Base-by-base conservation (phyloP, 2,797 vertebrate genomes). In the Alca torda region DNA sequence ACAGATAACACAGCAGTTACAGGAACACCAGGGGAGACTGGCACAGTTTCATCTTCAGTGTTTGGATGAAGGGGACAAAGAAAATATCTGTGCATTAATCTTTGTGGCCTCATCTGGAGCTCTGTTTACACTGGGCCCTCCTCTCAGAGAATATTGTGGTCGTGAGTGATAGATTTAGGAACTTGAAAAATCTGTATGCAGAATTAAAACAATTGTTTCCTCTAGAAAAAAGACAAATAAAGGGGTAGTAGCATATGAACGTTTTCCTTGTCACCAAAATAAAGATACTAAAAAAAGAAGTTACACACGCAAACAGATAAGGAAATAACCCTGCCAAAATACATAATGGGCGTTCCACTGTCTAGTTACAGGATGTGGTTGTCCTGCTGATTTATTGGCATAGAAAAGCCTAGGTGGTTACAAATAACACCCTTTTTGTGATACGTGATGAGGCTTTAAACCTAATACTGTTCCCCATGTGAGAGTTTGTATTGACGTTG, bases 351-450 rank as follows among this genome's bases (percentile, higher is more conserved):
- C 0, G 6, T 95, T 87, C 46, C 56, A 51, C 89, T 84, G 76
- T 35, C 84, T 92, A 10, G 37, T 39, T 94, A 75, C 79, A 95
- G 94, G 93, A 96, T 95, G 91, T 95, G 87, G 84, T 85, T 95
- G 79, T 92, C 21, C 0, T 90, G 72, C 84, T 43, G 79, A 95
- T 79, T 72, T 87, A 74, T 2, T 96, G 69, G 79, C 79, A 63
- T 11, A 78, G 61, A 89, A 88, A 56, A 90, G 68, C 61, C 13
- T 68, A 53, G 11, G 50, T 92, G 73, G 81, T 85, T 94, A 83
- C 80, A 93, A 86, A 86, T 86, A 94, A 94, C 79, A 88, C 61
- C 60, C 68, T 60, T 91, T 64, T 57, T 61, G 3, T 65, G 92
- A 89, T 64, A 94, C 33, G 59, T 0, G 1, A 25, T 78, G 89